A percentile compares a stretch with the other conserved stretches of the same genome.
These are phyloP conservation scores for Lissonota sp. DNA, from an alignment of 2,888 invertebrate genomes.

Conservation along the genomic window DNA sequence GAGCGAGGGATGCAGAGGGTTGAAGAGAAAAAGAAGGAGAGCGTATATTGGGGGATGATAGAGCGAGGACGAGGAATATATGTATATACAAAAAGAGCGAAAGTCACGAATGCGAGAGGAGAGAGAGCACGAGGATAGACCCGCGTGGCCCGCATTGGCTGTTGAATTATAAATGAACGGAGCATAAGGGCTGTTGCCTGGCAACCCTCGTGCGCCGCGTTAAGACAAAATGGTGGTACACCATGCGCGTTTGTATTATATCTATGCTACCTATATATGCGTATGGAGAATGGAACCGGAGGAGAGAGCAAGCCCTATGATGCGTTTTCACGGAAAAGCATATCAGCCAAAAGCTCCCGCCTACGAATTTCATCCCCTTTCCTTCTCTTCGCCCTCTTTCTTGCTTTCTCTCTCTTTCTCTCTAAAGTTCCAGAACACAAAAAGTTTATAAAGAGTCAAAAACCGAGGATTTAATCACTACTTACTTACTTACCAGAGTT, in stretches of 20 bases:
- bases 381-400: slow-evolving; percentile 44
- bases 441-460: too few species aligned
- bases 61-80: slow-evolving; percentile 32
- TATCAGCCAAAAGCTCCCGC: slow-evolving; percentile 15
- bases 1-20: slow-evolving; percentile 31
- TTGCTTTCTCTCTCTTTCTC: slow-evolving; percentile 14
- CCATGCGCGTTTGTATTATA: slow-evolving; percentile 37
- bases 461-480: too few species aligned
- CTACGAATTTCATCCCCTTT: slow-evolving; percentile 37
- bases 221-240: slow-evolving; percentile 83
- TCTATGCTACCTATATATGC: slow-evolving; percentile 2
- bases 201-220: slow-evolving; percentile 82
- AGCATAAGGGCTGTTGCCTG: slow-evolving; percentile 84
- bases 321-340: slow-evolving; percentile 45
- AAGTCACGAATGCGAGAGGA: slow-evolving; percentile 57
- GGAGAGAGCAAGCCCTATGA: slow-evolving; percentile 22
- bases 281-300: neutral
- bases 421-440: neutral
- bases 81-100: slow-evolving; percentile 40
- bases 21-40: slow-evolving; percentile 15
- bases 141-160: slow-evolving; percentile 84
- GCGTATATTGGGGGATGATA: slow-evolving; percentile 31
- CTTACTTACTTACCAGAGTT: too few species aligned
- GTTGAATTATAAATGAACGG: slow-evolving; percentile 84
- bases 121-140: slow-evolving; percentile 69